phyloP scores from a whole-genome alignment of 2,888 invertebrate genomes.

The Argyra leucocephala region DNA sequence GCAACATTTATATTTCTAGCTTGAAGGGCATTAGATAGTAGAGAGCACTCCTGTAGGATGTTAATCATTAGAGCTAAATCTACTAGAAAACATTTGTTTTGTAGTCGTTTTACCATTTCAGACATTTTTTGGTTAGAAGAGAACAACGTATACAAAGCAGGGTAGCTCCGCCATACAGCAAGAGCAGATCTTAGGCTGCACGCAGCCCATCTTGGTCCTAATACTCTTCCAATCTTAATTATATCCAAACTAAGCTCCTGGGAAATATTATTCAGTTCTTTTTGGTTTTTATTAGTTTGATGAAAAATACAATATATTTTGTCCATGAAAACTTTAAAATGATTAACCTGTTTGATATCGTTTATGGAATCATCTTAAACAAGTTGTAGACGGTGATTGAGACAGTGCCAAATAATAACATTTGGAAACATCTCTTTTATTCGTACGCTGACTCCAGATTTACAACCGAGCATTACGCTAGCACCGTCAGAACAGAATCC shows the following conservation, averaged over 20 bases:
- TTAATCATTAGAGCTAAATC: conserved; percentile 8
- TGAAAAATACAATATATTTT: too few relatives aligned
- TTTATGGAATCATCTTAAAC: too few relatives aligned
- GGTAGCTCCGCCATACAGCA: conserved; percentile 7
- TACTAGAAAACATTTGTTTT: conserved; percentile 7
- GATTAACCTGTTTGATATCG: too few relatives aligned
- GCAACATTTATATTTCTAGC: conserved; percentile 8
- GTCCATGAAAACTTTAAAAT: too few relatives aligned
- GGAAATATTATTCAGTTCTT: too few relatives aligned
- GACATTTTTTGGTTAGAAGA: conserved; percentile 8
- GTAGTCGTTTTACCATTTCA: conserved; percentile 7
- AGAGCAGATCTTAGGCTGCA: not conserved
- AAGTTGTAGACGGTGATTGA: too few relatives aligned
- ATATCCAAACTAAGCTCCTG: not conserved
- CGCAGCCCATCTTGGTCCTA: conserved; percentile 8
- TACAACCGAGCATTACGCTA: too few relatives aligned
- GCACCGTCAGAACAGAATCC: too few relatives aligned
- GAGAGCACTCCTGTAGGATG: conserved; percentile 8
- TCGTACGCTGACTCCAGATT: too few relatives aligned
- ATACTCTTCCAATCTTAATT: conserved; percentile 8
- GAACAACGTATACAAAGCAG: not conserved
- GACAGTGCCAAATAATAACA: too few relatives aligned
- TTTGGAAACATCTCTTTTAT: too few relatives aligned
- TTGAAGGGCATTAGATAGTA: conserved; percentile 7
- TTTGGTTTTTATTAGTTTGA: too few relatives aligned